Evolutionary conservation across 2,888 invertebrate species (phyloP), one percentile per base, ranked within the genome.

Genomic region (Biston stratarius): DNA sequence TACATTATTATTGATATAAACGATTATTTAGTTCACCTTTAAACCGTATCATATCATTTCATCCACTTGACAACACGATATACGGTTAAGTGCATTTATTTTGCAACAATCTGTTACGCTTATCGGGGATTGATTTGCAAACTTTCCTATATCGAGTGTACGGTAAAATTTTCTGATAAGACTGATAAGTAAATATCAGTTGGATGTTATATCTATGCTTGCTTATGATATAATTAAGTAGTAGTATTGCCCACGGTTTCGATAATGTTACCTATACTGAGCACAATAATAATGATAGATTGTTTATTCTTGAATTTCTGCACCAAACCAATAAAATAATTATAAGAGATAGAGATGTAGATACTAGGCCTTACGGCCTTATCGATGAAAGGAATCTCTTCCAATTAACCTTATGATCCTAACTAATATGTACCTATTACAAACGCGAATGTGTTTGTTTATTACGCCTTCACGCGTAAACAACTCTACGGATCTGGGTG

Each of bases 21-120:
- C 79, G 75, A 80, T 80, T 77, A 80, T 77, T 82, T 51, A 67
- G 49, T 83, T 78, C 80, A 79, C 74, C 68, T 73, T 74, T 75
- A 73, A 24, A 71, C 68, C 74, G 66, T 77, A 75, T 72, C 45
- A 8, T 59, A 67, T 73, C 61, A 60, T 58, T 73, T 34, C 71
- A 76, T 70, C 70, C 77, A 80, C 77, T 80, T 76, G 75, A 78
- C 67, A 67, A 72, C 67, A 62, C 59, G 74, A 73, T 75, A 74
- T 5, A 14, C 10, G 34, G 61, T 58, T 71, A 15, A 44, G 49
- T 60, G 65, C 48, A 74, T 74, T 74, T 57, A 63, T 74, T 78
- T 69, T 67, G 72, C 71, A 84, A 74, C 68, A 71, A 76, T 42
- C 75, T 68, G 64, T 74, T 74, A 73, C 64, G 52, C 64, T 58